These are phyloP conservation scores for Pyrrhosoma nymphula DNA, from an alignment of 2,888 invertebrate species.

Conservation along the genomic window DNA sequence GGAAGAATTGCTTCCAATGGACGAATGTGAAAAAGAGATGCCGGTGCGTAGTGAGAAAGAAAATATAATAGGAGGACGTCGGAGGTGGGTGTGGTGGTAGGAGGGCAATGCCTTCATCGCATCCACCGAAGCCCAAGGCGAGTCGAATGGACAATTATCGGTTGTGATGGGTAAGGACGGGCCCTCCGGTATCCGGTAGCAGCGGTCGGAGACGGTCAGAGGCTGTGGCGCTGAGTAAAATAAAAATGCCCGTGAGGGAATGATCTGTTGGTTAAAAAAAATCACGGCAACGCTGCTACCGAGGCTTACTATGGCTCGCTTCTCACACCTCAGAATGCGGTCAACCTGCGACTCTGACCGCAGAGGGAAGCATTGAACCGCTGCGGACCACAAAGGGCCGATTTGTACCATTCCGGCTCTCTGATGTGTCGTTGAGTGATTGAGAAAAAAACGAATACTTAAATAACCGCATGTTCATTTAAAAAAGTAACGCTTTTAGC, in stretches of 20 bases:
- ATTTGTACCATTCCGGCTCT: not conserved
- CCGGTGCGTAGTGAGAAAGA: too few species aligned
- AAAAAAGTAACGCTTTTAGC: not conserved
- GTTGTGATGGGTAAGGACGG: not conserved
- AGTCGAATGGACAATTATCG: not conserved
- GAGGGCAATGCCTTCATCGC: not conserved
- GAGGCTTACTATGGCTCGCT: not conserved
- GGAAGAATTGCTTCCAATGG: too few species aligned
- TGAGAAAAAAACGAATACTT: not conserved
- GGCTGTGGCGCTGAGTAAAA: not conserved
- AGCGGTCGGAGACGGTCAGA: not conserved
- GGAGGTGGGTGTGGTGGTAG: not conserved
- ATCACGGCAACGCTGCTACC: not conserved
- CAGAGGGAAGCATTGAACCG: not conserved
- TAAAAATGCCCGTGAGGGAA: not conserved
- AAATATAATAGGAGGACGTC: not conserved
- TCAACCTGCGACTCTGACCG: not conserved
- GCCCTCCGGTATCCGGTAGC: not conserved
- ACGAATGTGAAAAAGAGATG: too few species aligned
- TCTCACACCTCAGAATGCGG: not conserved
- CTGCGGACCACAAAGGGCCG: not conserved
- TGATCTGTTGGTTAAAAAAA: not conserved
- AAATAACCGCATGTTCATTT: not conserved
- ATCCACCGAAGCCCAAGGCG: not conserved
- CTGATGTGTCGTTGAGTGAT: not conserved